Percentiles rank a stretch among this genome's conserved stretches.
Conservation (phyloP, 2,113 vertebrate species). For the Diglossa brunneiventris region DNA sequence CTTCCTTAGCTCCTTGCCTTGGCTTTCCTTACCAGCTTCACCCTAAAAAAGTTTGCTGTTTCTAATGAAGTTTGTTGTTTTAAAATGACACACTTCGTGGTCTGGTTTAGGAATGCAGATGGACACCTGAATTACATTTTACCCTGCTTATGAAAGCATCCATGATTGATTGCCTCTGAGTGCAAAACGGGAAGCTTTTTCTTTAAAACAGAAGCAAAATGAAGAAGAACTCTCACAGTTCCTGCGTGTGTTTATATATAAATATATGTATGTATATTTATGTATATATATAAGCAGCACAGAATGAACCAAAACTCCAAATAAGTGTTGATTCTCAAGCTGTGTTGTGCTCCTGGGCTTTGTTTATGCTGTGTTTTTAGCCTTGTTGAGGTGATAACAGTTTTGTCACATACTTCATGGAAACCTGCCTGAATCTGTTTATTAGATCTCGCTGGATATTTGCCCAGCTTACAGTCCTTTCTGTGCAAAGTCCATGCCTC, state of each 20-base stretch:
- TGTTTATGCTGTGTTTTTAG: not conserved
- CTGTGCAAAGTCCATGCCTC: not conserved
- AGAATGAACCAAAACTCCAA: not conserved
- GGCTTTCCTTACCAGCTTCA: not conserved
- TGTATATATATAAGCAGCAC: not conserved
- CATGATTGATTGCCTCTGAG: not conserved
- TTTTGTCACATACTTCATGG: not conserved
- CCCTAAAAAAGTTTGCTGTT: not conserved
- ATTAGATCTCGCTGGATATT: not conserved
- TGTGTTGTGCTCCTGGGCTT: not conserved
- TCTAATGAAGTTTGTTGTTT: not conserved
- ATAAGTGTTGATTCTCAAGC: not conserved
- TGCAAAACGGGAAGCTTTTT: not conserved
- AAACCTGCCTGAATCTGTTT: accelerated
- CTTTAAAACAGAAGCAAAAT: not conserved
- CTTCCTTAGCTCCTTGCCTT: not conserved
- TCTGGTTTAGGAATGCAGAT: not conserved
- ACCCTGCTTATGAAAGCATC: not conserved
- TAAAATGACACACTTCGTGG: not conserved
- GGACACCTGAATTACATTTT: not conserved
- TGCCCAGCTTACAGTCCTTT: not conserved
- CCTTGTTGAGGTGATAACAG: not conserved
- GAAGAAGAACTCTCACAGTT: not conserved
- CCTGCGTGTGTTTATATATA: not conserved
- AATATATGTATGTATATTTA: not conserved